Conservation (phyloP, 2,113 vertebrate species). For the Diphyllodes magnificus region DNA sequence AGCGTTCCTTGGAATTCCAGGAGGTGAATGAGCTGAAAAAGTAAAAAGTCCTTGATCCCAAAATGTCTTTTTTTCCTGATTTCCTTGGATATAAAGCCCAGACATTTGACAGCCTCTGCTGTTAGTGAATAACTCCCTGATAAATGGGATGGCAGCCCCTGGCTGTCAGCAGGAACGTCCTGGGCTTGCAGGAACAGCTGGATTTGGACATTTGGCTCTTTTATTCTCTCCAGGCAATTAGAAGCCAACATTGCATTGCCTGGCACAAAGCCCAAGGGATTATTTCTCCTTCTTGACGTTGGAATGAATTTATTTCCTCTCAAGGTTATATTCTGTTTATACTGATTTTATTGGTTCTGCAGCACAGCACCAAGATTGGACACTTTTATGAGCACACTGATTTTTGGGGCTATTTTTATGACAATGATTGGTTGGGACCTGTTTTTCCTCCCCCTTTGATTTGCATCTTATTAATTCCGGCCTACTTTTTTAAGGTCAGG, state of each 20-base stretch:
- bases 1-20: not conserved
- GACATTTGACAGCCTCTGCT: fast-evolving
- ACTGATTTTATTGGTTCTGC: not conserved
- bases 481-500: not conserved
- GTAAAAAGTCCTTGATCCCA: not conserved
- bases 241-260: not conserved
- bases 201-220: not conserved
- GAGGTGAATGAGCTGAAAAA: not conserved
- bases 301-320: not conserved
- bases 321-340: constrained; percentile 10
- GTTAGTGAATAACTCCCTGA: not conserved
- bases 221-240: not conserved
- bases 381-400: not conserved
- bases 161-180: not conserved
- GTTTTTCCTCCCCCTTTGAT: not conserved
- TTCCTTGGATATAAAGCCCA: not conserved
- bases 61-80: not conserved
- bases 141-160: not conserved
- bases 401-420: not conserved
- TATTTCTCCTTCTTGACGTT: not conserved
- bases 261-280: not conserved
- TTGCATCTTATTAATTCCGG: not conserved
- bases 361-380: not conserved
- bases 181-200: not conserved
- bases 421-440: not conserved